Conservation (phyloP, 1,140 invertebrate species). For the Amphibalanus amphitrite region DNA sequence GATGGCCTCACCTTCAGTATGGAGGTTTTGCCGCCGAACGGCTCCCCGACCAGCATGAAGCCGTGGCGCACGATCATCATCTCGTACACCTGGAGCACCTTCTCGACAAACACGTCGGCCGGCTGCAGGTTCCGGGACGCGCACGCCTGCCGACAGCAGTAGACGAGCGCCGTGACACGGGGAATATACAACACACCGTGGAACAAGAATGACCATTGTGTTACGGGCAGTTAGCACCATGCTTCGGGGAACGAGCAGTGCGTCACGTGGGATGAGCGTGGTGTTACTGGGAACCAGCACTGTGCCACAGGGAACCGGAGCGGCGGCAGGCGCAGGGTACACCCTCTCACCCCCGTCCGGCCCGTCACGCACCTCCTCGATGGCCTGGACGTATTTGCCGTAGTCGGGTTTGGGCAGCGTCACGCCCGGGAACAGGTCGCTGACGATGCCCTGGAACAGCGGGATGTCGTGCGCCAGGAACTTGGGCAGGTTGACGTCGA, state of each 20-base stretch:
- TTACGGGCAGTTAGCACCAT: too few relatives aligned
- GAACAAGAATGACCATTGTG: conserved; percentile 50
- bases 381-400: background rate
- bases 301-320: conserved; percentile 27
- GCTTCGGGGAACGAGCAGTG: too few relatives aligned
- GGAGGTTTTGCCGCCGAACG: conserved; percentile 73
- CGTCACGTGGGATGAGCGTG: too few relatives aligned
- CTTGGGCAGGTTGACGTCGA: too few relatives aligned
- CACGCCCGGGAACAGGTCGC: too few relatives aligned
- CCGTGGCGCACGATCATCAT: conserved; percentile 84
- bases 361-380: background rate
- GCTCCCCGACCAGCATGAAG: conserved; percentile 77
- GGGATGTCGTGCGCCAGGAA: conserved; percentile 58
- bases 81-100: conserved; percentile 75
- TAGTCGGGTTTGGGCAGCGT: background rate
- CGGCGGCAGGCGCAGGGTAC: conserved; percentile 15
- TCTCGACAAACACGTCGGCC: conserved; percentile 45
- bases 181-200: conserved; percentile 25
- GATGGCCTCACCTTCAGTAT: conserved; percentile 43
- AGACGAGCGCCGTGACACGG: conserved; percentile 22
- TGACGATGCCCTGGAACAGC: conserved; percentile 76
- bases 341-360: too few relatives aligned
- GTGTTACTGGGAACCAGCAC: too few relatives aligned
- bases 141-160: conserved; percentile 24
- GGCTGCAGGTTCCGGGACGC: conserved; percentile 51